These are phyloP conservation scores for Plecotus auritus DNA, from an alignment of 2,113 vertebrate species.

Conservation along the genomic window DNA sequence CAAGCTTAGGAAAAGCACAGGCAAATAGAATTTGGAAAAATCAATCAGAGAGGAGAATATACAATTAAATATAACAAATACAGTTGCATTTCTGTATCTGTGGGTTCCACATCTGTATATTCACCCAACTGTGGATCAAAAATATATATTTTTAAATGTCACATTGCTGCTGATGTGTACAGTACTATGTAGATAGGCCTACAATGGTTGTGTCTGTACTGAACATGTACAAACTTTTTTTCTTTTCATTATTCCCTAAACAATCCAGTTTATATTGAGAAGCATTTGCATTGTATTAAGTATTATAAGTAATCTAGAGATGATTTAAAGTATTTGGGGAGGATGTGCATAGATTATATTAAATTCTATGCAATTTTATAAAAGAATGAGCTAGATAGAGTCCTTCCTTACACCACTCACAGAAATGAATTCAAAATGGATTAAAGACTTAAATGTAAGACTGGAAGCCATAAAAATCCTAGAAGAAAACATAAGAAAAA, in stretches of 20 bases:
- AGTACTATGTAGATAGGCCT: not conserved
- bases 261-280: not conserved
- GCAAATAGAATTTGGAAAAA: not conserved
- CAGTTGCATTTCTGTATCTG: not conserved
- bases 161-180: not conserved
- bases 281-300: not conserved
- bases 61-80: not conserved
- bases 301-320: not conserved
- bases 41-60: not conserved
- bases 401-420: not conserved
- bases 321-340: not conserved
- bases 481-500: not conserved
- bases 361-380: not conserved
- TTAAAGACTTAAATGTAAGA: not conserved
- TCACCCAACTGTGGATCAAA: not conserved
- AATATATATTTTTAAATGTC: not conserved
- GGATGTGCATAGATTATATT: not conserved
- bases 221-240: not conserved
- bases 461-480: not conserved
- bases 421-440: not conserved
- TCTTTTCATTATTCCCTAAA: not conserved
- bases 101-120: not conserved
- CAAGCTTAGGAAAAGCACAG: not conserved
- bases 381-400: not conserved
- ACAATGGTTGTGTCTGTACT: not conserved